A percentile compares a stretch with the other conserved stretches of the same genome.
phyloP scores from a whole-genome alignment of 2,113 vertebrate genomes.

The Sander lucioperca region DNA sequence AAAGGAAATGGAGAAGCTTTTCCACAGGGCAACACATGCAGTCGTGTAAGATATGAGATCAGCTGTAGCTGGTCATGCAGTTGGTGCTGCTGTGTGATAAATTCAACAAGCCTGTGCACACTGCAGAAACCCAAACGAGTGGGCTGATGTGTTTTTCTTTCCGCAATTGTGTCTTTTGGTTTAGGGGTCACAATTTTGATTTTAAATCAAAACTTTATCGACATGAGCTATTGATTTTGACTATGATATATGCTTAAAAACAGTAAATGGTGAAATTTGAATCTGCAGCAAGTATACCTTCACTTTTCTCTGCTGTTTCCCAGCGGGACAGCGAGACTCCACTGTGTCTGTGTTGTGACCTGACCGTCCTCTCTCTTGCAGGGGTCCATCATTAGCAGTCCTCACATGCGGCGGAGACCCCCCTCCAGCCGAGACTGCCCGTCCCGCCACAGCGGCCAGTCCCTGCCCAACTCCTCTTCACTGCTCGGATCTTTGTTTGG shows the following conservation, averaged over 20 bases:
- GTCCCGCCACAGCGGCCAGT: slow-evolving; percentile 92
- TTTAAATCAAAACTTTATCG: too few relatives aligned
- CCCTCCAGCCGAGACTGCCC: slow-evolving; percentile 94
- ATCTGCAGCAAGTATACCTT: neutral
- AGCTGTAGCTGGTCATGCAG: slow-evolving; percentile 18
- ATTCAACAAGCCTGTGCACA: neutral
- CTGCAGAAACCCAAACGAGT: neutral
- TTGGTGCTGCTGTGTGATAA: neutral
- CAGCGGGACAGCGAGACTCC: neutral
- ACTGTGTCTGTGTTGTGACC: slow-evolving; percentile 16
- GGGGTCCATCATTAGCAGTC: slow-evolving; percentile 99
- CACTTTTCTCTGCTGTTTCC: neutral
- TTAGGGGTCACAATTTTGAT: too few relatives aligned
- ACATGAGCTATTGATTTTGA: too few relatives aligned
- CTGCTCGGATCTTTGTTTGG: slow-evolving; percentile 95
- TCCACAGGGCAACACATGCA: slow-evolving; percentile 28
- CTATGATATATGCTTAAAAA: neutral
- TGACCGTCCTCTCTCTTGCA: slow-evolving; percentile 78
- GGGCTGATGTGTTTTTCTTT: neutral
- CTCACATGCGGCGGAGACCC: slow-evolving; percentile 93
- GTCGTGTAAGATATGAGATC: slow-evolving; percentile 24
- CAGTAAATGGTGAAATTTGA: neutral
- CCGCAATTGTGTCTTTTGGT: neutral
- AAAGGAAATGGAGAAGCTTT: slow-evolving; percentile 44
- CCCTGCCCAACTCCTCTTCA: slow-evolving; percentile 93